Percentiles rank a stretch among this genome's conserved stretches.
These are phyloP conservation scores for Pseudochaenichthys georgianus DNA, from an alignment of 2,797 vertebrate genomes.

Conservation along the genomic window DNA sequence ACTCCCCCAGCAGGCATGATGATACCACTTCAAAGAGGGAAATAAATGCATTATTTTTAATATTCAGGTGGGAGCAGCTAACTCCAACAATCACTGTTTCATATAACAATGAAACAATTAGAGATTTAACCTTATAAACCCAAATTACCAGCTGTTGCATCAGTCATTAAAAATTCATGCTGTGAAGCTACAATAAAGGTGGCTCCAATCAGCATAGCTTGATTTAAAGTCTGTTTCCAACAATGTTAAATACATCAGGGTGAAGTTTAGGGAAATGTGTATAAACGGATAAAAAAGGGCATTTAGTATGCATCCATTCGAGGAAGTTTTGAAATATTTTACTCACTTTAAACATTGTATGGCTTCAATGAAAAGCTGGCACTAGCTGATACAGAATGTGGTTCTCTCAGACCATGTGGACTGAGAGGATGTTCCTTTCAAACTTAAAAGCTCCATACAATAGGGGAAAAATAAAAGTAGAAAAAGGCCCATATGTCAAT, in stretches of 20 bases:
- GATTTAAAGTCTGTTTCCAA: slow-evolving; percentile 33
- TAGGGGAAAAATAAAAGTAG: neutral
- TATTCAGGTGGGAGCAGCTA: slow-evolving; percentile 16
- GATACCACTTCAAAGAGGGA: slow-evolving; percentile 44
- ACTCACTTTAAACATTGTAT: neutral
- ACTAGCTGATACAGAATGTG: neutral
- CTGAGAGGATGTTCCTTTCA: neutral
- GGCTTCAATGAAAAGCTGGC: slow-evolving; percentile 1
- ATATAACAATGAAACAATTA: slow-evolving; percentile 24
- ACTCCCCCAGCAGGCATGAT: neutral
- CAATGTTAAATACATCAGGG: slow-evolving; percentile 19
- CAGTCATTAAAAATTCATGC: slow-evolving; percentile 31
- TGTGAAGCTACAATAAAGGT: slow-evolving; percentile 15
- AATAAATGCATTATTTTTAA: slow-evolving; percentile 17
- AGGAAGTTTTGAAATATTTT: slow-evolving; percentile 1
- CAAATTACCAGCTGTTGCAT: slow-evolving; percentile 38
- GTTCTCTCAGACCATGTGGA: neutral
- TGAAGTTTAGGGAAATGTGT: slow-evolving; percentile 17
- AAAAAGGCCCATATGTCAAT: neutral
- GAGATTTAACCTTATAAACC: slow-evolving; percentile 21
- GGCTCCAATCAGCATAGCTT: slow-evolving; percentile 37
- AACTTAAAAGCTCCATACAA: neutral
- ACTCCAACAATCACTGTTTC: slow-evolving; percentile 26
- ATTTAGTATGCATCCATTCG: neutral
- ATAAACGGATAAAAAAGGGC: slow-evolving; percentile 18